Conservation (phyloP, 2,113 vertebrate species). For the Strix uralensis region DNA sequence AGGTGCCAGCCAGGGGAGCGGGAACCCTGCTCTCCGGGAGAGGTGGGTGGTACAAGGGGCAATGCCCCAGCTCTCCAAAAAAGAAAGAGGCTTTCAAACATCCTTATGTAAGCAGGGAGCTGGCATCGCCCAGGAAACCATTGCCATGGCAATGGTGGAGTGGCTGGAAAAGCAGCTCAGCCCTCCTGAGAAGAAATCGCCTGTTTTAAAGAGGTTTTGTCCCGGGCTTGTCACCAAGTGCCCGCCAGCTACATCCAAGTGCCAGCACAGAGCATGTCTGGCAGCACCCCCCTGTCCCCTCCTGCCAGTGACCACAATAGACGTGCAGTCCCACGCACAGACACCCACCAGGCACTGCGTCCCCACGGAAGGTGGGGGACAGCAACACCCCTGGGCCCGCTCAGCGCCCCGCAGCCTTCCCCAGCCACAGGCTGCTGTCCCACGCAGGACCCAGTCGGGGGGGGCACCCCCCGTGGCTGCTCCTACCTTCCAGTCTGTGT, state of each 20-base stretch:
- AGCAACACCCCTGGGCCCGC: background rate
- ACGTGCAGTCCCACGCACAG: background rate
- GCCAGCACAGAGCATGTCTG: background rate
- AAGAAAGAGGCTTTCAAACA: slow-evolving; percentile 49
- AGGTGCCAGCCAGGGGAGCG: background rate
- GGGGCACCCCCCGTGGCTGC: background rate
- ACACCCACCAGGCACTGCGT: background rate
- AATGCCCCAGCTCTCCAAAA: background rate
- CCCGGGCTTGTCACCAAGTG: background rate
- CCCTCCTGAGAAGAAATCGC: slow-evolving; percentile 51
- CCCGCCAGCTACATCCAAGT: background rate
- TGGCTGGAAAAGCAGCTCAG: slow-evolving; percentile 34
- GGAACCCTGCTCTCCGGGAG: background rate
- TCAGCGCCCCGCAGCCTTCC: background rate
- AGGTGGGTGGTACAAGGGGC: background rate
- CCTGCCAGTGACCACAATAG: background rate
- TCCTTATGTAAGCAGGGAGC: slow-evolving; percentile 46
- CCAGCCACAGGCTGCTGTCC: background rate
- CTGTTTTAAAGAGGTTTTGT: slow-evolving; percentile 52
- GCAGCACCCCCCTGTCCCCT: background rate
- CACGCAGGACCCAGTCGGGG: rapidly evolving
- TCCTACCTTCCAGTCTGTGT: slow-evolving; percentile 93
- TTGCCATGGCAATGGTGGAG: slow-evolving; percentile 66
- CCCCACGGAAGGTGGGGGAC: background rate
- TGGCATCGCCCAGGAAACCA: slow-evolving; percentile 58